phyloP scores from a whole-genome alignment of 2,888 invertebrate species.

The Ischnus inquisitorius region DNA sequence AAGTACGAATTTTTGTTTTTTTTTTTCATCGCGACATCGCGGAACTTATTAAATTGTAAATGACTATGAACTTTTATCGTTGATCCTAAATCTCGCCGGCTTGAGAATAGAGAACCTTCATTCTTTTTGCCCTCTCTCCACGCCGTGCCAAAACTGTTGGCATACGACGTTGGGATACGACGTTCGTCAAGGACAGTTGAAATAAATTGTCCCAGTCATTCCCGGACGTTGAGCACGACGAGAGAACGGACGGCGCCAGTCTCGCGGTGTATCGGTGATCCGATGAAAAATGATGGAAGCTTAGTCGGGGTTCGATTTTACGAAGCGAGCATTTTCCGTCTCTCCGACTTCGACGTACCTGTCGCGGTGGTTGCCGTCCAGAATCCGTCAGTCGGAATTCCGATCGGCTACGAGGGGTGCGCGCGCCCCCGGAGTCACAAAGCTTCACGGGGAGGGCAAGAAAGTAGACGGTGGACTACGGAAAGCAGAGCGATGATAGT shows the following conservation, averaged over 20 bases:
- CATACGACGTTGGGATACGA: neutral
- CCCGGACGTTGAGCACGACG: slow-evolving; percentile 49
- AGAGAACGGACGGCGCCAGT: slow-evolving; percentile 41
- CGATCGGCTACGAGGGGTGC: slow-evolving; percentile 51
- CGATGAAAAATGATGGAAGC: slow-evolving; percentile 64
- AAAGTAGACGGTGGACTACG: slow-evolving; percentile 2
- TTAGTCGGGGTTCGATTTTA: slow-evolving; percentile 48
- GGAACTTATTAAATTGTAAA: slow-evolving; percentile 7
- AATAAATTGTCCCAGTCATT: slow-evolving; percentile 62
- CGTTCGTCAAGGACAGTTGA: slow-evolving; percentile 48
- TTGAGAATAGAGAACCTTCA: slow-evolving; percentile 26
- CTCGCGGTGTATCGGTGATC: slow-evolving; percentile 29
- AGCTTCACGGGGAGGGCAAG: slow-evolving; percentile 4
- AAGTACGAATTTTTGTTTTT: neutral
- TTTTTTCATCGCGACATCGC: neutral
- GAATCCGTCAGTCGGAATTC: slow-evolving; percentile 62
- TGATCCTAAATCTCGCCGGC: neutral
- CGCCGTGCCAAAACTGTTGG: slow-evolving; percentile 21
- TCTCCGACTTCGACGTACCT: slow-evolving; percentile 36
- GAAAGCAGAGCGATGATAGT: slow-evolving; percentile 44
- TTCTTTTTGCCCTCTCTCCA: slow-evolving; percentile 30
- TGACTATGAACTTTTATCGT: slow-evolving; percentile 20
- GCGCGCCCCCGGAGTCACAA: slow-evolving; percentile 33
- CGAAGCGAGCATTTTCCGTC: slow-evolving; percentile 32
- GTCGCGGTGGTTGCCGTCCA: slow-evolving; percentile 30